phyloP scores from a whole-genome alignment of 2,888 invertebrate genomes.

The Flexamia atlantica region DNA sequence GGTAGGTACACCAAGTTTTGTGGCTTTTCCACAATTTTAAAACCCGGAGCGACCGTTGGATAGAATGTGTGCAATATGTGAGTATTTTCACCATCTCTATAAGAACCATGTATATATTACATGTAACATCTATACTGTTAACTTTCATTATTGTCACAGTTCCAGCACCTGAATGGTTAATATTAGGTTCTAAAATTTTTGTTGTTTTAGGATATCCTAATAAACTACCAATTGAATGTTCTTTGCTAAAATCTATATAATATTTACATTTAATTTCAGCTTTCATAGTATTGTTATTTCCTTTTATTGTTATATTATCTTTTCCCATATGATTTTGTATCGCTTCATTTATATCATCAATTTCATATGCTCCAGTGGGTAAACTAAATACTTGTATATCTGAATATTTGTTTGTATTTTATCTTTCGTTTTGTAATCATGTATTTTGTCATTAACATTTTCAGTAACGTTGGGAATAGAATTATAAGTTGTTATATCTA shows the following conservation, averaged over 20 bases:
- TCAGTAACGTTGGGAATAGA: slow-evolving; percentile 48
- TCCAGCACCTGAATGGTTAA: neutral
- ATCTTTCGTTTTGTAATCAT: slow-evolving; percentile 3
- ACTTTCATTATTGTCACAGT: slow-evolving; percentile 39
- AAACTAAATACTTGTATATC: neutral
- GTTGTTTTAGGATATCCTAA: slow-evolving; percentile 3
- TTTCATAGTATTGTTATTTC: slow-evolving; percentile 36
- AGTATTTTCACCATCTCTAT: slow-evolving; percentile 45
- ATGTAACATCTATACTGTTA: slow-evolving; percentile 38
- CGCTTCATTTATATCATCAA: slow-evolving; percentile 38
- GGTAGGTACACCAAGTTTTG: slow-evolving; percentile 48
- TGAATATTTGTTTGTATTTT: neutral
- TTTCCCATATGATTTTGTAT: slow-evolving; percentile 32
- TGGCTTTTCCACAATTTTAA: slow-evolving; percentile 45
- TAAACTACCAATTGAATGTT: neutral
- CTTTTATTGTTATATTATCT: slow-evolving; percentile 46
- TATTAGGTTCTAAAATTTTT: neutral
- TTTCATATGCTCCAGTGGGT: slow-evolving; percentile 33
- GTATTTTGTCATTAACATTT: neutral
- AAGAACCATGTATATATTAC: slow-evolving; percentile 44
- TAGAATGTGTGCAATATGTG: slow-evolving; percentile 47
- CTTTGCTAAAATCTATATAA: slow-evolving; percentile 39
- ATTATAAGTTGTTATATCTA: slow-evolving; percentile 52
- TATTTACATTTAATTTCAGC: slow-evolving; percentile 10
- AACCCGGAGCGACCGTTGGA: slow-evolving; percentile 26